Conservation (phyloP, 2,888 invertebrate genomes). For the Bhutanitis thaidina region DNA sequence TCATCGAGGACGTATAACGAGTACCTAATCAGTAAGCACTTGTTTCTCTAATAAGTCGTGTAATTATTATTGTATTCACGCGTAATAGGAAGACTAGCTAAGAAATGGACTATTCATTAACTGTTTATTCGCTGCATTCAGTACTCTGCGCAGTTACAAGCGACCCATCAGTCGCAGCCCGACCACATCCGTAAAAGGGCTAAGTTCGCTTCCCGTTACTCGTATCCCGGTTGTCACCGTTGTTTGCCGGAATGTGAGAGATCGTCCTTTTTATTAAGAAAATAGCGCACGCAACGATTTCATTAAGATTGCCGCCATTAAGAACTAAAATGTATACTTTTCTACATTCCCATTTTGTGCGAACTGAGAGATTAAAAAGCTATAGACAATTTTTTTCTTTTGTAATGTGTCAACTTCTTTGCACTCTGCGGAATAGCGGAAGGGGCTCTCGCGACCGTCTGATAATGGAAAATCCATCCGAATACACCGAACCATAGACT, state of each 20-base stretch:
- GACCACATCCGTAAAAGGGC: slow-evolving; percentile 65
- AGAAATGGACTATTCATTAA: slow-evolving; percentile 41
- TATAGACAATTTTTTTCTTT: no score
- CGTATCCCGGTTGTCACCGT: slow-evolving; percentile 52
- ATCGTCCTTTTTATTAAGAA: slow-evolving; percentile 21
- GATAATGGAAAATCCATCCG: no score
- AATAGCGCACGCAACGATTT: slow-evolving; percentile 10
- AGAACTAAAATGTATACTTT: neutral
- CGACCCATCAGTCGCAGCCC: slow-evolving; percentile 30
- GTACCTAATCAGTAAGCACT: neutral
- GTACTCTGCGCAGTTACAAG: slow-evolving; percentile 40
- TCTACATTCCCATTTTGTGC: neutral
- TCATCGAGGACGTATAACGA: neutral
- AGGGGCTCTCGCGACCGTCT: no score
- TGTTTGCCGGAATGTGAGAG: slow-evolving; percentile 45
- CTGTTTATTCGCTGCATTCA: slow-evolving; percentile 37
- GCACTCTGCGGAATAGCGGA: no score
- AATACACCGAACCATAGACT: no score
- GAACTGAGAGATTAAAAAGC: no score
- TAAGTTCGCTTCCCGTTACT: slow-evolving; percentile 60
- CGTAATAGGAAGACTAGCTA: slow-evolving; percentile 22
- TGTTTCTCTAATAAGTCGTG: neutral
- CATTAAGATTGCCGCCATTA: neutral
- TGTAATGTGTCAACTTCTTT: no score
- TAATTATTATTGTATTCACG: slow-evolving; percentile 26